phyloP scores from a whole-genome alignment of 1,140 invertebrate species.

The Samia ricini region DNA sequence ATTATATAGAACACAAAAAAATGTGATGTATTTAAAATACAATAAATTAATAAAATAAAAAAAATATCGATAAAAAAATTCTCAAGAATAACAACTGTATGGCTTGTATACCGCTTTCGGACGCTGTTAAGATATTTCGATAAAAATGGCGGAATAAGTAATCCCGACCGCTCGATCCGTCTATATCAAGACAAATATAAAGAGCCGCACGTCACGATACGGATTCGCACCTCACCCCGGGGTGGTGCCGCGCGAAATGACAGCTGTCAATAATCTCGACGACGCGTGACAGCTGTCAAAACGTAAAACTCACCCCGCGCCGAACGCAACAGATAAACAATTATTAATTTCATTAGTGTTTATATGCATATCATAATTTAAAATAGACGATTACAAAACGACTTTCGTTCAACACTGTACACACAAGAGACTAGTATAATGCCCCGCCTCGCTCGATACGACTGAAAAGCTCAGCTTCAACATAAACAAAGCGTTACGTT shows the following conservation, averaged over 20 bases:
- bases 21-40: neutral
- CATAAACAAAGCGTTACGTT: neutral
- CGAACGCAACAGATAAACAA: slow-evolving; percentile 31
- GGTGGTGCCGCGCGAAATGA: neutral
- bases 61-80: neutral
- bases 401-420: slow-evolving; percentile 62
- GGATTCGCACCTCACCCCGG: neutral
- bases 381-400: slow-evolving; percentile 64
- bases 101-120: too few relatives aligned
- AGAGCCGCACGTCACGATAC: slow-evolving; percentile 1
- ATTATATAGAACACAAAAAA: neutral
- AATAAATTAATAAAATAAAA: neutral
- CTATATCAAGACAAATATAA: neutral
- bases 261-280: slow-evolving; percentile 1
- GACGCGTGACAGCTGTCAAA: neutral
- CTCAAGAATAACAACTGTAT: neutral
- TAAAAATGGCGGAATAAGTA: too few relatives aligned
- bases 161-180: too few relatives aligned
- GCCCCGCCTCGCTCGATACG: slow-evolving; percentile 11
- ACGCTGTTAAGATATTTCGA: too few relatives aligned
- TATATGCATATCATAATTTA: slow-evolving; percentile 37
- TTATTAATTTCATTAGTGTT: too few relatives aligned
- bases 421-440: slow-evolving; percentile 64
- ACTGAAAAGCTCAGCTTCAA: neutral
- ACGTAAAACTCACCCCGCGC: neutral